A percentile compares a stretch with the other conserved stretches of the same genome.
Evolutionary conservation across 2,797 vertebrate species (phyloP).

Genomic region (Cercopithecus neglectus): DNA sequence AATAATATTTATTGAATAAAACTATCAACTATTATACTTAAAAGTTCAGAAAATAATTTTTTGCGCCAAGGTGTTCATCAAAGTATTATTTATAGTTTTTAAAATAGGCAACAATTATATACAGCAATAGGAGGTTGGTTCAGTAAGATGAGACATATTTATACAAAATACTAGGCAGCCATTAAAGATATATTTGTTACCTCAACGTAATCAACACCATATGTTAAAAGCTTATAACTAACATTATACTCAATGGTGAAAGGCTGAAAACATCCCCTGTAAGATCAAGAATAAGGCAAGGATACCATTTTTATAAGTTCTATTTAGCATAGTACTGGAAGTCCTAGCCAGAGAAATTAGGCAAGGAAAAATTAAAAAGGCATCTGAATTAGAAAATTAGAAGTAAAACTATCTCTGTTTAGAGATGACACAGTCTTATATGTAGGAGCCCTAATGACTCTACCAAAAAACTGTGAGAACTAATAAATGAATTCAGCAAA

Average conservation of each 20-base stretch:
- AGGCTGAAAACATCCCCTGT: not conserved
- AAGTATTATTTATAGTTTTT: not conserved
- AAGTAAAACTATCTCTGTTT: not conserved
- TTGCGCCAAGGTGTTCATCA: not conserved
- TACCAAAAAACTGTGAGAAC: not conserved
- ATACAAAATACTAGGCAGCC: not conserved
- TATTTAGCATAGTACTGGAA: not conserved
- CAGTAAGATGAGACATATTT: not conserved
- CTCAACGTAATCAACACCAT: not conserved
- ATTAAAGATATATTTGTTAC: slow-evolving; percentile 2
- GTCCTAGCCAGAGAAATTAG: not conserved
- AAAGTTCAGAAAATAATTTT: not conserved
- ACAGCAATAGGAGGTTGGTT: not conserved
- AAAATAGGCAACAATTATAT: not conserved
- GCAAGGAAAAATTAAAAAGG: not conserved
- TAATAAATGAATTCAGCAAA: not conserved
- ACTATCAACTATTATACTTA: not conserved
- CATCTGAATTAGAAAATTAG: not conserved
- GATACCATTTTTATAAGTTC: not conserved
- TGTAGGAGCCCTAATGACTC: not conserved
- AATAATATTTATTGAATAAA: not conserved
- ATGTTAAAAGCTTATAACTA: not conserved
- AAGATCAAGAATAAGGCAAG: not conserved
- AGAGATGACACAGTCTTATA: not conserved
- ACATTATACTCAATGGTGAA: not conserved